A percentile compares a stretch with the other conserved stretches of the same genome.
Evolutionary conservation across 2,888 invertebrate species (phyloP).

Genomic region (Trissolcus japonicus): DNA sequence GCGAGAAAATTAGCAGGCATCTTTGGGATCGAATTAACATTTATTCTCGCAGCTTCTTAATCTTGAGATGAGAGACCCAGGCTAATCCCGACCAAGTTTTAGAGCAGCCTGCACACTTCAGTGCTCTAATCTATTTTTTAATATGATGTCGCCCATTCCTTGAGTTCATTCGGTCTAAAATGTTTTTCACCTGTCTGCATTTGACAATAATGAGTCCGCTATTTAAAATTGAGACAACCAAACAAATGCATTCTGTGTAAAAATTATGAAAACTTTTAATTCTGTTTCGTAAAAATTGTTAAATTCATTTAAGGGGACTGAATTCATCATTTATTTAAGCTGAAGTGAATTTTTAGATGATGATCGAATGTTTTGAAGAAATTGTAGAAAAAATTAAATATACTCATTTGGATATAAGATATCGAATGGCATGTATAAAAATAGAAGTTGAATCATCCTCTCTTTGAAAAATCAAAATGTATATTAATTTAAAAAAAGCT

Average conservation of each 20-base stretch:
- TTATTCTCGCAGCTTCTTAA: conserved; percentile 63
- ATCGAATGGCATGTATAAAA: no score
- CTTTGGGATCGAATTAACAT: conserved; percentile 54
- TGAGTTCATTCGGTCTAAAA: conserved; percentile 17
- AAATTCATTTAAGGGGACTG: no score
- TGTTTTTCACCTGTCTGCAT: conserved; percentile 17
- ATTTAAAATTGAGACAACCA: neutral
- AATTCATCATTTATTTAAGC: no score
- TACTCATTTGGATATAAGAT: no score
- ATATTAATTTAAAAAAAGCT: no score
- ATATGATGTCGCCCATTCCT: conserved; percentile 34
- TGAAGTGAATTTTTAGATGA: no score
- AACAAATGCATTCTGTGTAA: neutral
- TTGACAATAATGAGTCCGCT: neutral
- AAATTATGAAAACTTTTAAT: neutral
- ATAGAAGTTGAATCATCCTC: no score
- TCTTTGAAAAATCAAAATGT: no score
- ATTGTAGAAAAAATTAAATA: no score
- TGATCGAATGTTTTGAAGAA: no score
- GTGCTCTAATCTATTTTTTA: conserved; percentile 49
- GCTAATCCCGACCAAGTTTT: conserved; percentile 36
- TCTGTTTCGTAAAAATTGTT: no score
- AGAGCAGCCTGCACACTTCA: conserved; percentile 35
- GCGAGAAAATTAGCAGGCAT: conserved; percentile 56
- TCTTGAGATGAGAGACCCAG: conserved; percentile 59